Percentiles rank a stretch among this genome's conserved stretches.
Evolutionary conservation across 2,888 invertebrate genomes (phyloP).

Genomic region (Margaritifera margaritifera): DNA sequence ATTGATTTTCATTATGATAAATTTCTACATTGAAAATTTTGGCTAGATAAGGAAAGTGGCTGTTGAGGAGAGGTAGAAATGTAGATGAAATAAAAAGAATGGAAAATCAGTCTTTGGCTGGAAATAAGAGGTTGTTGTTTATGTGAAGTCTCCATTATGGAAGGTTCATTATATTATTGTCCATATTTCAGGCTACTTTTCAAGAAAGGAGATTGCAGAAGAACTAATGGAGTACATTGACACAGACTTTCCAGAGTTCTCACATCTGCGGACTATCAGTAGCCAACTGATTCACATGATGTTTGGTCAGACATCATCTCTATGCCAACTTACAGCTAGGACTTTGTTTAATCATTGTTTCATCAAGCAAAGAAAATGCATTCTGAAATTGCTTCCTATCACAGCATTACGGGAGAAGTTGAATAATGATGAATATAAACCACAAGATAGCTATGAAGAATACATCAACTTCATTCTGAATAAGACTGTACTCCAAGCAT

Average conservation of each 20-base stretch:
- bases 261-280: conserved; percentile 45
- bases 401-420: conserved; percentile 46
- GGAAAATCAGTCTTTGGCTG: too few species aligned
- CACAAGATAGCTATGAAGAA: conserved; percentile 51
- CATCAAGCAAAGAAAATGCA: conserved; percentile 42
- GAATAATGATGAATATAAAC: conserved; percentile 38
- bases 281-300: conserved; percentile 49
- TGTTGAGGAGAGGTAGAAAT: too few species aligned
- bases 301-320: conserved; percentile 58
- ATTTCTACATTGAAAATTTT: too few species aligned
- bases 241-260: conserved; percentile 55
- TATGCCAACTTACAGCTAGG: conserved; percentile 58
- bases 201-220: conserved; percentile 50
- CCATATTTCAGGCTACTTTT: conserved; percentile 53
- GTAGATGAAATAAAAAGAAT: too few species aligned
- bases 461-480: conserved; percentile 57
- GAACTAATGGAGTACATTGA: conserved; percentile 54
- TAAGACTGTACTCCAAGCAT: conserved; percentile 48
- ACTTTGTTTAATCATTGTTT: conserved; percentile 57
- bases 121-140: too few species aligned
- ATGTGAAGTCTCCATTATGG: too few species aligned
- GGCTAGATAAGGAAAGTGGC: too few species aligned
- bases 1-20: too few species aligned
- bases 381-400: conserved; percentile 49
- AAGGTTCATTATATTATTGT: too few species aligned